Conservation (phyloP, 2,888 invertebrate genomes). For the Apodemia mormo region DNA sequence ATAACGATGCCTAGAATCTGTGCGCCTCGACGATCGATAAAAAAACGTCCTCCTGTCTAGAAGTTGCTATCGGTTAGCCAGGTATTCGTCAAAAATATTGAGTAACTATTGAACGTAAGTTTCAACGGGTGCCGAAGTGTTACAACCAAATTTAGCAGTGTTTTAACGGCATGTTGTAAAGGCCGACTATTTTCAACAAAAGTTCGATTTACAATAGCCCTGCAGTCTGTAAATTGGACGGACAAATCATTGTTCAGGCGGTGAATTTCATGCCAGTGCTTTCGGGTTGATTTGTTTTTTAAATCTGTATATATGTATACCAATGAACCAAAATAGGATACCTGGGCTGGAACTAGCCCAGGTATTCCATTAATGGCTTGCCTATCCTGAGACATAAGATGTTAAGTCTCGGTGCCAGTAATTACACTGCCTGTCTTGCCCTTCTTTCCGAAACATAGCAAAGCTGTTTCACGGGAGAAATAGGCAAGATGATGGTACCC, state of each 20-base stretch:
- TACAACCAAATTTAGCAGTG: neutral
- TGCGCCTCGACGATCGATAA: too few species aligned
- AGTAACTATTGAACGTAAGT: neutral
- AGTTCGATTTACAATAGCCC: slow-evolving; percentile 6
- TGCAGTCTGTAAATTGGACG: neutral
- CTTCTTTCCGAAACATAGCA: too few species aligned
- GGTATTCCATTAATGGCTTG: too few species aligned
- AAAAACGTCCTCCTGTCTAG: too few species aligned
- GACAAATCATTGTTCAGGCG: slow-evolving; percentile 3
- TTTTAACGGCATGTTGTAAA: neutral
- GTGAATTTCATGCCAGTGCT: neutral
- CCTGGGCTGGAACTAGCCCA: too few species aligned
- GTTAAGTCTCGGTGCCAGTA: too few species aligned
- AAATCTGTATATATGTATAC: neutral
- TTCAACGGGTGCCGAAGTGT: neutral
- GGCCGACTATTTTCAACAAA: neutral
- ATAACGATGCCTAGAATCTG: too few species aligned
- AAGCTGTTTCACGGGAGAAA: too few species aligned
- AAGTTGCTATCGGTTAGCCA: neutral
- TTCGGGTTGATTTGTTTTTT: neutral
- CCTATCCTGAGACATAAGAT: too few species aligned
- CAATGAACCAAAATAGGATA: too few species aligned
- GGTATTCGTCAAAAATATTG: neutral
- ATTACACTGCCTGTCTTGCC: too few species aligned
- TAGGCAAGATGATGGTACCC: too few species aligned